Conservation (phyloP, 2,888 invertebrate species). For the Neria commutata region DNA sequence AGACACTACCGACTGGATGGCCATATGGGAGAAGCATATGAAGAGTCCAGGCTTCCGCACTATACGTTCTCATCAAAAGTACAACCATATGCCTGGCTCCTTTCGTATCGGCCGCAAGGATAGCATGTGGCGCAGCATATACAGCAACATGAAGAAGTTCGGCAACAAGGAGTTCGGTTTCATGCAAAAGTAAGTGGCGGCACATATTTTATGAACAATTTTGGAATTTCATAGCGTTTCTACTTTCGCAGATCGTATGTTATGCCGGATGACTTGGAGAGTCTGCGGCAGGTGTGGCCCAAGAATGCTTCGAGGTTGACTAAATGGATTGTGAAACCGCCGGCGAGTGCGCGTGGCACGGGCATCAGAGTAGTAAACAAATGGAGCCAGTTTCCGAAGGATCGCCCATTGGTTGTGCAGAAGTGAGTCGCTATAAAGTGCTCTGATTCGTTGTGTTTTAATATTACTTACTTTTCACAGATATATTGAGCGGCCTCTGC, state of each 20-base stretch:
- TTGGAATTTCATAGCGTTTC: neutral
- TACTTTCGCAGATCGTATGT: constrained; percentile 74
- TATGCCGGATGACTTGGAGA: constrained; percentile 83
- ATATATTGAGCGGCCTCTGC: constrained; percentile 81
- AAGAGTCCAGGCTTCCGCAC: constrained; percentile 86
- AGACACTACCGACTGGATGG: constrained; percentile 91
- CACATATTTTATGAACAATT: no score
- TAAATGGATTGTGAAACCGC: constrained; percentile 97
- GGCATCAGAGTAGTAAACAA: constrained; percentile 95
- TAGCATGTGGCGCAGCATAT: constrained; percentile 85
- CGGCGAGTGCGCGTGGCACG: constrained; percentile 94
- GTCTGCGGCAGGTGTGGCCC: constrained; percentile 86
- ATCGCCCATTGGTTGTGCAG: constrained; percentile 89
- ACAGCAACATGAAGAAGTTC: constrained; percentile 64
- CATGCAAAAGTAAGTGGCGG: constrained; percentile 70
- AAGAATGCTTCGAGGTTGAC: constrained; percentile 76
- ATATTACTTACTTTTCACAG: constrained; percentile 34
- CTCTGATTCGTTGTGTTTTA: neutral
- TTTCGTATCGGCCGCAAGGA: constrained; percentile 98
- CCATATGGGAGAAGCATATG: constrained; percentile 98
- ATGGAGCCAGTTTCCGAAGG: constrained; percentile 93
- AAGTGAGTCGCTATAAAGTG: constrained; percentile 57
- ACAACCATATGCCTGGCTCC: constrained; percentile 98
- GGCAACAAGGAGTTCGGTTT: constrained; percentile 80
- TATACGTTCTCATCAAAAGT: constrained; percentile 88